Base-by-base conservation (phyloP, 2,113 vertebrate species). In the Mastomys natalensis region DNA sequence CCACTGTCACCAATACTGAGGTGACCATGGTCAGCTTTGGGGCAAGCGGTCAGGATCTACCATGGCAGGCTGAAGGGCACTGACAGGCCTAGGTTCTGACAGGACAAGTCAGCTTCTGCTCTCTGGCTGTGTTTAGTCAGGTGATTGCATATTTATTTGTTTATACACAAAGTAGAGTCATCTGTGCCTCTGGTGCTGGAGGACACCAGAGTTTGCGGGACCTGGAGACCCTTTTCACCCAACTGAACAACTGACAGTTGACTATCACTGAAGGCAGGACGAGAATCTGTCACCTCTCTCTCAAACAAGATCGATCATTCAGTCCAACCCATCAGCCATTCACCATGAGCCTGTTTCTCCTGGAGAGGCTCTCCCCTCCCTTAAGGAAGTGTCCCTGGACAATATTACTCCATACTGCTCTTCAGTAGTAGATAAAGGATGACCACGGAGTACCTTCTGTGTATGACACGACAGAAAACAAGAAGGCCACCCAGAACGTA, bases 11-110 rank as follows among this genome's bases (percentile, higher is more conserved):
- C 17, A 19, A 70, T 26, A 76, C 15, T 10, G 12, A 22, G 31
- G 17, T 0, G 0, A 43, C 21, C 3, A 9, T 5, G 0, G 3
- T 8, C 43, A 51, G 51, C 26, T 17, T 1, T 0, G 5, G 22
- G 17, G 48, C 51, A 64, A 31, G 29, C 8, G 5, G 45, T 15
- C n/a, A 26, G 29, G 12, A 68, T 37, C 37, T 9, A 9, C 24
- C 34, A 26, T 2, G n/a, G 16, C 1, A 1, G 12, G 55, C 5
- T 29, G 43, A 53, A 77, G 60, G 53, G 37, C 58, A n/a, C 51
- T 16, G 97, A 29, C 21, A 48, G 68, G 29, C 1, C 40, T 34
- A 37, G 34, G 45, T 7, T 53, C 58, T 7, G 34, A 29, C 1
- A 5, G 40, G 40, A 10, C 6, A 16, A 40, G 60, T 0, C 5